phyloP scores from a whole-genome alignment of 1,140 invertebrate species.

The Drosophila lowei region DNA sequence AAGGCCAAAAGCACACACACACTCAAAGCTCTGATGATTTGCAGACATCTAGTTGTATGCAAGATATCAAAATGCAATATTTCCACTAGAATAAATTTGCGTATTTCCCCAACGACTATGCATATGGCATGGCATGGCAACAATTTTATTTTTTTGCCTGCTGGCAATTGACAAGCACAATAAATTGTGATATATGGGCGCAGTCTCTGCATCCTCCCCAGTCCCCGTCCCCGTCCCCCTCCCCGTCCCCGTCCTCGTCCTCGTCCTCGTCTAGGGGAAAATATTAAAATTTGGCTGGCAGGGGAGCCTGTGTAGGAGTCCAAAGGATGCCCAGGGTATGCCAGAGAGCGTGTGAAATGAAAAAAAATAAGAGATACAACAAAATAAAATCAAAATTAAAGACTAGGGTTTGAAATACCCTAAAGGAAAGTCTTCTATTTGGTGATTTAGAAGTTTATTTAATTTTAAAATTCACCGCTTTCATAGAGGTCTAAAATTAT shows the following conservation, averaged over 20 bases:
- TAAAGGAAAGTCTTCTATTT: neutral
- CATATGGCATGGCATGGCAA: constrained; percentile 36
- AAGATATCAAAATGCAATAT: constrained; percentile 69
- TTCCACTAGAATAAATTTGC: constrained; percentile 67
- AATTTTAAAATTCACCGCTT: no score
- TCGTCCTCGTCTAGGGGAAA: constrained; percentile 15
- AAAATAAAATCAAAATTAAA: constrained; percentile 5
- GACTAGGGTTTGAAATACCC: neutral
- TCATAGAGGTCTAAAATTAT: no score
- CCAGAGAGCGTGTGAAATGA: constrained; percentile 29
- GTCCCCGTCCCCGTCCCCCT: neutral
- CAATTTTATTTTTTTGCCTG: constrained; percentile 29
- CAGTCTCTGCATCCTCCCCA: constrained; percentile 21
- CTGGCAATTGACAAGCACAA: constrained; percentile 77
- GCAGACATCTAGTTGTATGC: constrained; percentile 16
- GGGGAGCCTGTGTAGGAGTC: constrained; percentile 24
- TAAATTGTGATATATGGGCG: constrained; percentile 76
- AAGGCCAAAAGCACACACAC: constrained; percentile 20
- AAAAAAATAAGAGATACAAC: constrained; percentile 35
- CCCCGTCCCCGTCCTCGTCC: neutral
- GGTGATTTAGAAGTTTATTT: no score
- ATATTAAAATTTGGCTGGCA: constrained; percentile 49
- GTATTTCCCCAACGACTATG: constrained; percentile 34
- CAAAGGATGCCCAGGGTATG: constrained; percentile 29
- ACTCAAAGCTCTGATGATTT: constrained; percentile 30